These are phyloP conservation scores for Tortricodes alternella DNA, from an alignment of 2,888 invertebrate genomes.

Conservation along the genomic window DNA sequence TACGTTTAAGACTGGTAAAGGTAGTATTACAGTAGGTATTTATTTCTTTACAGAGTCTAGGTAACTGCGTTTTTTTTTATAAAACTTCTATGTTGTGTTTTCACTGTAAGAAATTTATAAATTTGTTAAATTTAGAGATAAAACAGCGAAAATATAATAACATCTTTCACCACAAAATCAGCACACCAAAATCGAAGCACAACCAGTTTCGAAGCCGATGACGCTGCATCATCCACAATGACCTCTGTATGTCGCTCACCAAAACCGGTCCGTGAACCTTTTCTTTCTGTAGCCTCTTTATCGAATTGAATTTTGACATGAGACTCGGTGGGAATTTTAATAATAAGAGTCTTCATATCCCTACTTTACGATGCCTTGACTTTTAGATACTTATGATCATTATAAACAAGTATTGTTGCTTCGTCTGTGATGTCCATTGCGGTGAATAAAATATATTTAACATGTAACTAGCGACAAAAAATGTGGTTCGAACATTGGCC, in stretches of 20 bases:
- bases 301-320: conserved; percentile 17
- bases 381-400: not conserved
- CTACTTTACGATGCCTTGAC: conserved; percentile 1
- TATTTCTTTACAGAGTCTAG: no score
- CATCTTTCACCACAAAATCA: conserved; percentile 1
- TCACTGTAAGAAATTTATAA: no score
- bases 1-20: no score
- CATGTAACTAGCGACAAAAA: no score
- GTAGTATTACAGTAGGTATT: no score
- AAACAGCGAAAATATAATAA: not conserved
- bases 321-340: not conserved
- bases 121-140: no score
- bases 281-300: conserved; percentile 25
- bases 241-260: conserved; percentile 51
- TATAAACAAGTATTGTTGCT: not conserved
- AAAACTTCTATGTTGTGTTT: no score
- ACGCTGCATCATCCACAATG: conserved; percentile 44
- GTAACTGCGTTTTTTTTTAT: no score
- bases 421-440: no score
- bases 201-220: conserved; percentile 25
- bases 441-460: no score
- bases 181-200: conserved; percentile 5
- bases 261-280: conserved; percentile 43
- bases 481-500: no score
- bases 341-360: not conserved